Evolutionary conservation across 2,113 vertebrate genomes (phyloP).

Genomic region (Alethe castanea): DNA sequence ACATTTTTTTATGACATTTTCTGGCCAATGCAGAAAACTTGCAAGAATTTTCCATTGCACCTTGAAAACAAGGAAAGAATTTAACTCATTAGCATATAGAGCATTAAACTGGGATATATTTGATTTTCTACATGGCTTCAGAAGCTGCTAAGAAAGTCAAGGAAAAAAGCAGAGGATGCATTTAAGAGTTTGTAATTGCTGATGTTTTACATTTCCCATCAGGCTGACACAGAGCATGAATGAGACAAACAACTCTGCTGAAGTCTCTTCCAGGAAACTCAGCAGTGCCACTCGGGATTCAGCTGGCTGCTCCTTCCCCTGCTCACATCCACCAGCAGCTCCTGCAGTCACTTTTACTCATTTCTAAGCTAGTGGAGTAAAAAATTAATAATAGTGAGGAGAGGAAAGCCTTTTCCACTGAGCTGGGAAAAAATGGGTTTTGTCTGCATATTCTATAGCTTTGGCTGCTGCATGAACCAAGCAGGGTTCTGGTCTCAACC

Average conservation of each 20-base stretch:
- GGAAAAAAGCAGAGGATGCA: background rate
- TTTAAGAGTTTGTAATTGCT: background rate
- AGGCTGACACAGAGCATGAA: background rate
- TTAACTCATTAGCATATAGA: background rate
- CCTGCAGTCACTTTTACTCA: accelerated
- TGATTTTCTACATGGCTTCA: background rate
- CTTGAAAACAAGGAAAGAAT: background rate
- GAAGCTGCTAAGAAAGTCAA: background rate
- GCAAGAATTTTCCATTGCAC: background rate
- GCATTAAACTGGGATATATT: background rate
- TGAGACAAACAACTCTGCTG: background rate
- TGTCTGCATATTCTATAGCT: background rate
- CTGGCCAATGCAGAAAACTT: background rate
- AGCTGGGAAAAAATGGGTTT: background rate
- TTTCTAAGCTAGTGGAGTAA: background rate
- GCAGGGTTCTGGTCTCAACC: background rate
- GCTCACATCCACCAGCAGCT: background rate
- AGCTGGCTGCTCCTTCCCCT: background rate
- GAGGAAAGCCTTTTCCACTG: background rate
- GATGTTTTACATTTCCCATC: conserved; percentile 36
- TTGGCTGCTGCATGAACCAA: background rate
- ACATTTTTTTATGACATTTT: background rate
- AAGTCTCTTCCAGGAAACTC: conserved; percentile 33
- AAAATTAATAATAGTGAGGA: background rate
- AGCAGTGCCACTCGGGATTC: background rate